Conservation (phyloP, 35 echinoderm and acorn worm genomes). For the Holothuria glaberrima region DNA sequence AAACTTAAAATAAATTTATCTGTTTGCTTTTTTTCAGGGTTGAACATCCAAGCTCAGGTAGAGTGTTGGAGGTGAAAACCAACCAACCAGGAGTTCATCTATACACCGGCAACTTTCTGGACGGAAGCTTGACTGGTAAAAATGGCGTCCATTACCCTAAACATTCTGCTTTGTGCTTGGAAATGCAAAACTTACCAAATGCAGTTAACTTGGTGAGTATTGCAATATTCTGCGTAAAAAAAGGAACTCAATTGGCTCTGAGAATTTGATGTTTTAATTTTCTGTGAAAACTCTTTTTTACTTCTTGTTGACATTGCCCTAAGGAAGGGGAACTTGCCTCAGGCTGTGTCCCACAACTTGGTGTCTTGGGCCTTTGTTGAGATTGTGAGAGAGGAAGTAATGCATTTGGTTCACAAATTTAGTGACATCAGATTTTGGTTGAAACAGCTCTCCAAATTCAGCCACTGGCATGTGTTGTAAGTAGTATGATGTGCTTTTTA, state of each 20-base stretch:
- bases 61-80: slow-evolving; percentile 80
- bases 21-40: slow-evolving; percentile 35
- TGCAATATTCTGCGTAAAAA: background rate
- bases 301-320: background rate
- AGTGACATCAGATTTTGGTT: background rate
- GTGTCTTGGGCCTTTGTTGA: background rate
- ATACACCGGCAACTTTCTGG: slow-evolving; percentile 87
- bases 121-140: slow-evolving; percentile 71
- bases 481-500: background rate
- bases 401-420: no score
- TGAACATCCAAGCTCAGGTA: slow-evolving; percentile 70
- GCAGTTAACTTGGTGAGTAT: slow-evolving; percentile 81
- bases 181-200: slow-evolving; percentile 90
- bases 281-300: no score
- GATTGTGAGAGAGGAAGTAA: no score
- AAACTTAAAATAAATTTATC: no score
- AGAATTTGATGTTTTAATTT: no score
- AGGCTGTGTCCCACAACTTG: background rate
- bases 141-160: slow-evolving; percentile 70
- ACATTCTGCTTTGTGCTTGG: slow-evolving; percentile 85
- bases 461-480: background rate
- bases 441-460: background rate
- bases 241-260: no score
- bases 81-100: slow-evolving; percentile 90
- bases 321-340: background rate